Percentiles rank a stretch among this genome's conserved stretches.
These are phyloP conservation scores for Parauchenoglanis punctatus DNA, from an alignment of 2,797 vertebrate species.

Conservation along the genomic window DNA sequence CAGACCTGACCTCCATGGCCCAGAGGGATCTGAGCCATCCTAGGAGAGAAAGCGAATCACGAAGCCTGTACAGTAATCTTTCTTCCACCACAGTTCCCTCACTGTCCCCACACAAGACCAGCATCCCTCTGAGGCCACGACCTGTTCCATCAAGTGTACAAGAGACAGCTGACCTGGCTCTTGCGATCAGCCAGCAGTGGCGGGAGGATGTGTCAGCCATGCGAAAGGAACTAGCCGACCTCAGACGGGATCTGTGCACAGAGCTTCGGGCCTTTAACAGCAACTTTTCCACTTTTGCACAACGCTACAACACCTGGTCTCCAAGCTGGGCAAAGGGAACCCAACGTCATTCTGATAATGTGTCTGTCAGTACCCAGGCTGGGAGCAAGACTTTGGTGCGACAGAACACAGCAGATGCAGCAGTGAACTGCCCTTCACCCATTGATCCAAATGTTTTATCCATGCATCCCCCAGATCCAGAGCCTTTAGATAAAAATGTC, in stretches of 20 bases:
- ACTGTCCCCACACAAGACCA: conserved; percentile 75
- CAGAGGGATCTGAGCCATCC: conserved; percentile 76
- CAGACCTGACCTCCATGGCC: conserved; percentile 75
- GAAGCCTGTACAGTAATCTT: conserved; percentile 69
- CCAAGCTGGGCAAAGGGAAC: conserved; percentile 69
- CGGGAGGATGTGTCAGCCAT: conserved; percentile 81
- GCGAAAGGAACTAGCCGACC: conserved; percentile 78
- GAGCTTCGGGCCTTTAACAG: conserved; percentile 82
- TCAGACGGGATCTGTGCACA: conserved; percentile 77
- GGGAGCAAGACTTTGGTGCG: conserved; percentile 75
- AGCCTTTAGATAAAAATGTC: conserved; percentile 41
- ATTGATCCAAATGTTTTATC: conserved; percentile 50
- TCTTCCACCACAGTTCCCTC: conserved; percentile 73
- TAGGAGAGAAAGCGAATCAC: conserved; percentile 75
- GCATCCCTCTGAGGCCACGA: conserved; percentile 73
- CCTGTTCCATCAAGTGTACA: conserved; percentile 82
- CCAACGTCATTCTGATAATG: conserved; percentile 64
- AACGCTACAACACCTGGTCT: conserved; percentile 83
- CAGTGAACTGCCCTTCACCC: conserved; percentile 75
- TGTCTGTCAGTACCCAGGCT: conserved; percentile 81
- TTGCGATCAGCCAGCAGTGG: conserved; percentile 82
- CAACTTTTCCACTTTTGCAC: conserved; percentile 79
- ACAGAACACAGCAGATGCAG: conserved; percentile 80
- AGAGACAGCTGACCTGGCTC: conserved; percentile 78
- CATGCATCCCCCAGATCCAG: conserved; percentile 47